Conservation (phyloP, 1,140 invertebrate genomes). For the Theocolax elegans region DNA sequence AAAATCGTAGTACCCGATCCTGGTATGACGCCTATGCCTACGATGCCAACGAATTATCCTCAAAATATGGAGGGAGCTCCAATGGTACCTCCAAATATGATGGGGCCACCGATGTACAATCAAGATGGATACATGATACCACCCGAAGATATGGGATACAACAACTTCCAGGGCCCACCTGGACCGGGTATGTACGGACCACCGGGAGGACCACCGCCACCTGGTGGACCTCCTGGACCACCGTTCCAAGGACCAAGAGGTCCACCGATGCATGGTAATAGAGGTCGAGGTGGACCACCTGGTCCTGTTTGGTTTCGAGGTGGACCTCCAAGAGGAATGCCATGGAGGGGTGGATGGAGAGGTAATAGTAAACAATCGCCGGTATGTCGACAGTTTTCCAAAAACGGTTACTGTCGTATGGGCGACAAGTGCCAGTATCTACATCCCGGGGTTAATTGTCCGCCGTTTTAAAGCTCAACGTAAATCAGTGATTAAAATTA, state of each 20-base stretch:
- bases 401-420: conserved; percentile 79
- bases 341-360: conserved; percentile 64
- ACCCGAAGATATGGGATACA: conserved; percentile 60
- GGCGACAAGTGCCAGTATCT: conserved; percentile 82
- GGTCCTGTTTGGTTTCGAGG: conserved; percentile 59
- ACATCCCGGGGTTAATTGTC: conserved; percentile 77
- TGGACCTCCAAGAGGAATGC: conserved; percentile 62
- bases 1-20: conserved; percentile 66
- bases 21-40: conserved; percentile 57
- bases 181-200: conserved; percentile 53
- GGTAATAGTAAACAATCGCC: conserved; percentile 65
- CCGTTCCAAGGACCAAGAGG: conserved; percentile 65
- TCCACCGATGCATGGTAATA: conserved; percentile 68
- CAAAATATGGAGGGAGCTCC: conserved; percentile 62
- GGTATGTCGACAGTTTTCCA: conserved; percentile 81
- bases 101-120: conserved; percentile 69
- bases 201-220: conserved; percentile 1
- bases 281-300: conserved; percentile 61
- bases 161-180: conserved; percentile 59
- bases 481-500: conserved; percentile 11
- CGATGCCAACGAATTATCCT: conserved; percentile 50
- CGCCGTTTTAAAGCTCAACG: conserved; percentile 58
- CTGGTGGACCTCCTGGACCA: conserved; percentile 51
- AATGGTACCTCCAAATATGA: conserved; percentile 59
- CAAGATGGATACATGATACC: conserved; percentile 60